These are phyloP conservation scores for Napeogenes sylphis DNA, from an alignment of 2,888 invertebrate genomes.

Conservation along the genomic window DNA sequence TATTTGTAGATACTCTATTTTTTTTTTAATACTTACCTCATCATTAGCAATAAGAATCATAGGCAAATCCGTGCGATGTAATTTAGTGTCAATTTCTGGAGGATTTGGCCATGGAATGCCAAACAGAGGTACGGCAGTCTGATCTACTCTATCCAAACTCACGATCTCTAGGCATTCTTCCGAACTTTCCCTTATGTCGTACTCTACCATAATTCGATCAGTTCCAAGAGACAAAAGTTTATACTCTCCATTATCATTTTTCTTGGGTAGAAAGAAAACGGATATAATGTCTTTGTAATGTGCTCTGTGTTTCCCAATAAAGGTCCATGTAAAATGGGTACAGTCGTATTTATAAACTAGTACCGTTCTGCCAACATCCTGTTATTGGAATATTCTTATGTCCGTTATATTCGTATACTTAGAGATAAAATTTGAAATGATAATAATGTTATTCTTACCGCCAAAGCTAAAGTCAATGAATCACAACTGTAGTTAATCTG, in stretches of 20 bases:
- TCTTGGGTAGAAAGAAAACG: conserved; percentile 73
- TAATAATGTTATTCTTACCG: conserved; percentile 57
- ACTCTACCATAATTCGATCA: conserved; percentile 79
- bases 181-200: conserved; percentile 71
- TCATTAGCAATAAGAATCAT: conserved; percentile 79
- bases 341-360: conserved; percentile 68
- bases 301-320: conserved; percentile 78
- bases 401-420: no score
- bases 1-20: neutral
- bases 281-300: conserved; percentile 78
- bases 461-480: conserved; percentile 75
- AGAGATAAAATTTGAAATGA: no score
- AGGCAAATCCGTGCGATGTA: conserved; percentile 47
- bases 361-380: conserved; percentile 76
- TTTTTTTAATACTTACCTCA: conserved; percentile 60
- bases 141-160: conserved; percentile 80
- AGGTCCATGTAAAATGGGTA: conserved; percentile 62
- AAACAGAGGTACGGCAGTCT: conserved; percentile 77
- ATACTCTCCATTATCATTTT: conserved; percentile 49
- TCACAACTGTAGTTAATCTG: conserved; percentile 74
- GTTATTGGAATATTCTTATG: conserved; percentile 23
- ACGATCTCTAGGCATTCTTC: conserved; percentile 56
- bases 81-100: conserved; percentile 40
- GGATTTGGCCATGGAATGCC: conserved; percentile 60
- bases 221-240: conserved; percentile 78